Percentiles rank a stretch among this genome's conserved stretches.
Conservation (phyloP, 2,888 invertebrate species). For the Philaethria dido region DNA sequence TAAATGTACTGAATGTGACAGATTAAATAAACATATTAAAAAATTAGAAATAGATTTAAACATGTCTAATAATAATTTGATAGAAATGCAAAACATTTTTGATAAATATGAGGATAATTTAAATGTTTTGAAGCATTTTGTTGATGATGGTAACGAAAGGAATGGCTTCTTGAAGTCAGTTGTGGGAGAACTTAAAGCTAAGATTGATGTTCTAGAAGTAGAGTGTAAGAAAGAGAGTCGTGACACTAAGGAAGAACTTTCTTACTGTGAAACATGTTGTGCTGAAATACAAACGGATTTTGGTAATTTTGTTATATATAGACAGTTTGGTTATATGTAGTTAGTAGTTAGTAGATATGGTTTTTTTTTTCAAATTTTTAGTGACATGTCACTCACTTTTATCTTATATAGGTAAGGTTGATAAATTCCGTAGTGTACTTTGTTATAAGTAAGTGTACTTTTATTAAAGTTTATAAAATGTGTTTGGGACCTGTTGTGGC, state of each 20-base stretch:
- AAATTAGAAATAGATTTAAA: constrained; percentile 60
- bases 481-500: no score
- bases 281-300: constrained; percentile 57
- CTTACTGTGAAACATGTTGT: constrained; percentile 50
- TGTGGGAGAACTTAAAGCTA: constrained; percentile 55
- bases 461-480: no score
- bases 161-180: constrained; percentile 56
- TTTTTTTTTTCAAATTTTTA: background rate
- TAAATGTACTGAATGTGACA: constrained; percentile 63
- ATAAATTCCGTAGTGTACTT: no score
- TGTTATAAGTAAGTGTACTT: no score
- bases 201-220: constrained; percentile 56
- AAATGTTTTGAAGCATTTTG: constrained; percentile 54
- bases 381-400: no score
- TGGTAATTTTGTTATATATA: constrained; percentile 49
- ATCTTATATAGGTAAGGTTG: no score
- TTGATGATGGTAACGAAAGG: constrained; percentile 57
- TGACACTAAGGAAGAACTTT: constrained; percentile 53
- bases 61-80: constrained; percentile 50
- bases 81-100: constrained; percentile 59
- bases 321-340: background rate
- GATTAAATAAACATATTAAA: constrained; percentile 49
- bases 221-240: constrained; percentile 57
- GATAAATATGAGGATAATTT: constrained; percentile 63
- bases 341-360: constrained; percentile 17